A percentile compares a stretch with the other conserved stretches of the same genome.
phyloP scores from a whole-genome alignment of 2,797 vertebrate species.

The Muscicapa comitata region DNA sequence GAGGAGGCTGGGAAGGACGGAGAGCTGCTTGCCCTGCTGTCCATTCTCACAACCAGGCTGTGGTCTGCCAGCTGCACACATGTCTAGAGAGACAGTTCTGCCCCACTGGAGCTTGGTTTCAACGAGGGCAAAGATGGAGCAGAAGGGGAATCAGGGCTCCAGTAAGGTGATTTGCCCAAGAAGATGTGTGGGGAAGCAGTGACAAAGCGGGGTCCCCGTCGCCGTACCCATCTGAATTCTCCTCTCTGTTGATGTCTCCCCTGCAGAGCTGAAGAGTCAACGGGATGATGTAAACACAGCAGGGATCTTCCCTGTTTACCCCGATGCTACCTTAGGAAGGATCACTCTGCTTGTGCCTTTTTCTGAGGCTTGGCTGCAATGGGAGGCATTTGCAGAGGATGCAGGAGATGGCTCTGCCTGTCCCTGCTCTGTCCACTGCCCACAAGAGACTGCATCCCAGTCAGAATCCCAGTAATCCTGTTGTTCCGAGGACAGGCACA shows the following conservation, averaged over 20 bases:
- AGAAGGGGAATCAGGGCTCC: not conserved
- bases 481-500: not conserved
- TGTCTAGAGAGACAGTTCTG: rapidly evolving
- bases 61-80: not conserved
- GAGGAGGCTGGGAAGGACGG: not conserved
- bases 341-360: not conserved
- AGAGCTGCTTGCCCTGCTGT: not conserved
- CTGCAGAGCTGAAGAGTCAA: not conserved
- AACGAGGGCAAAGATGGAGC: not conserved
- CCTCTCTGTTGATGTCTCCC: not conserved
- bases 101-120: not conserved
- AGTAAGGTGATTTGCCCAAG: not conserved
- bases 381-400: not conserved
- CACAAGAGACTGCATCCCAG: not conserved
- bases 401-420: not conserved
- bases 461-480: not conserved
- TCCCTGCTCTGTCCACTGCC: not conserved
- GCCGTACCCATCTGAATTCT: not conserved
- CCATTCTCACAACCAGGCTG: not conserved
- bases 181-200: not conserved
- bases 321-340: rapidly evolving
- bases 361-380: not conserved
- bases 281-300: not conserved
- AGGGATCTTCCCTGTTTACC: not conserved
- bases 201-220: not conserved